Evolutionary conservation across 2,888 invertebrate species (phyloP), one percentile per base, ranked within the genome.

Genomic region (Acrobasis consociella): DNA sequence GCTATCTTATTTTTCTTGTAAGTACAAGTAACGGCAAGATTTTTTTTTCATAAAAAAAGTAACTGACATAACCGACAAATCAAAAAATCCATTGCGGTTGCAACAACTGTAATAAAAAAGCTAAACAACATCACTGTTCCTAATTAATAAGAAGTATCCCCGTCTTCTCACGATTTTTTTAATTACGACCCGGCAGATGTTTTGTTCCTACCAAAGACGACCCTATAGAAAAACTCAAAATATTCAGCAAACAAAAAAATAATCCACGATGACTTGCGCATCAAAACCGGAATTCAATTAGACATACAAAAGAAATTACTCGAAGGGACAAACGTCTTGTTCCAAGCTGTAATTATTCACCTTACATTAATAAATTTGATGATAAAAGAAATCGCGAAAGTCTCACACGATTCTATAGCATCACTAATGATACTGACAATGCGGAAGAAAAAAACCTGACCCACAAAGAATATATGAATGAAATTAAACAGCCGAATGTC

Each of bases 231-330:
- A 83, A 83, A 81, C 68, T 61, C 62, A 83, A 82, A 88, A 87
- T 88, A 91, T 86, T 85, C 87, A 83, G 84, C 84, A 81, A 85
- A 83, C 86, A 87, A 84, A 77, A 83, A 56, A 67, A 67, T 65
- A 65, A 83, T 77, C 74, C 77, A 85, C 77, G 83, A 90, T 89
- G 91, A 89, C 87, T 85, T 67, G 78, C 82, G 83, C 87, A 89
- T 81, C 83, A 82, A 84, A 92, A 91, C 91, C 87, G 87, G 91
- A 87, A 88, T 88, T 86, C 86, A 91, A 89, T 90, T 87, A 89
- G 83, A 83, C 73, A 80, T 78, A 87, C 84, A 87, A 91, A 86
- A 84, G 87, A 84, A 85, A 86, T 83, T 78, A 72, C 71, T 76
- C 80, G 82, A 79, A 81, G 90, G 90, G 87, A 89, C 89, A 86